Percentiles rank a stretch among this genome's conserved stretches.
These are phyloP conservation scores for Spinus pinus DNA, from an alignment of 2,797 vertebrate genomes.

Conservation along the genomic window DNA sequence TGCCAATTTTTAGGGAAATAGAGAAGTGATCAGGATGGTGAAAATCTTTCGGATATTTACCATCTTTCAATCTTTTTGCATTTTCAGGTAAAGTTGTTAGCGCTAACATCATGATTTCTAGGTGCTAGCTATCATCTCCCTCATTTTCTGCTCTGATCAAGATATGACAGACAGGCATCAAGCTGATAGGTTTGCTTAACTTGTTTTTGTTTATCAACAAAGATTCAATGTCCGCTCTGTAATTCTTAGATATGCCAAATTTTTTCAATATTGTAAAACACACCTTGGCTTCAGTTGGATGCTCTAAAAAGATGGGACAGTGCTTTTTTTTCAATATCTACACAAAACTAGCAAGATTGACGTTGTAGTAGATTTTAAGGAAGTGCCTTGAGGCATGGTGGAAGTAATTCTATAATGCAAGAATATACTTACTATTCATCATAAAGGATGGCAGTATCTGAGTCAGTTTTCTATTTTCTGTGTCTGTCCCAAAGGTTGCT, in stretches of 20 bases:
- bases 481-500: neutral
- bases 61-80: neutral
- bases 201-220: neutral
- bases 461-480: neutral
- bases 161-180: neutral
- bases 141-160: neutral
- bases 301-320: neutral
- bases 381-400: neutral
- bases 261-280: neutral
- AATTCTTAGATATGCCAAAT: neutral
- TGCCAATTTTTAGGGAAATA: neutral
- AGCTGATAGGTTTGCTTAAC: neutral
- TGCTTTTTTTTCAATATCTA: rapidly evolving
- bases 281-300: neutral
- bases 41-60: neutral
- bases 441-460: neutral
- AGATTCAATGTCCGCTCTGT: neutral
- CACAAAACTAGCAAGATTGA: neutral
- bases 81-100: neutral
- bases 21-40: neutral
- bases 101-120: neutral
- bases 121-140: rapidly evolving
- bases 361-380: neutral
- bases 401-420: neutral
- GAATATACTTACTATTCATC: neutral